These are phyloP conservation scores for Diploscapter pachys DNA, from an alignment of 1,140 invertebrate species.

Conservation along the genomic window DNA sequence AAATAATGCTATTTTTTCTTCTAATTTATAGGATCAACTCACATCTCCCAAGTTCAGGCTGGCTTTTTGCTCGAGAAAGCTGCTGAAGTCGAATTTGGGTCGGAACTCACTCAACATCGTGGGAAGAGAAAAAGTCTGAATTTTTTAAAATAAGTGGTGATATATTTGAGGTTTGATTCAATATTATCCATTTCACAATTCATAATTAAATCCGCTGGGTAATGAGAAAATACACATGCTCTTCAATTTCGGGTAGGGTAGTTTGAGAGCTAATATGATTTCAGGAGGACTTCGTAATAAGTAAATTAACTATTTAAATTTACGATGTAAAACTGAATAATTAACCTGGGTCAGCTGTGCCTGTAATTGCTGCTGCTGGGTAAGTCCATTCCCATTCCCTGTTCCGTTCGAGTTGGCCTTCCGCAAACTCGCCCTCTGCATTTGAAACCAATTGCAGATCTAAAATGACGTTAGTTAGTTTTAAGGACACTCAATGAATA, in stretches of 20 bases:
- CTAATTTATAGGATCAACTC: background rate
- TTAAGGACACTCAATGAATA: background rate
- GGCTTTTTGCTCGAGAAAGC: constrained; percentile 16
- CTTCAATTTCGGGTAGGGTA: no score
- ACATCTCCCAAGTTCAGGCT: background rate
- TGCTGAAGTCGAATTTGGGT: constrained; percentile 39
- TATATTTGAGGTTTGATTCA: background rate
- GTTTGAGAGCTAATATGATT: no score
- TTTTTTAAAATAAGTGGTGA: background rate
- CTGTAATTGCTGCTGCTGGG: background rate
- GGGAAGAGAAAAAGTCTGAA: background rate
- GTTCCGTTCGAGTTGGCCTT: constrained; percentile 14
- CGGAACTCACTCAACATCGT: constrained; percentile 22
- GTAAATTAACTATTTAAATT: background rate
- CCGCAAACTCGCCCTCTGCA: constrained; percentile 40
- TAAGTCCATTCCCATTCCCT: no score
- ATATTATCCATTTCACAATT: background rate
- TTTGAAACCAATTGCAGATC: constrained; percentile 58
- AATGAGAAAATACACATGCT: no score
- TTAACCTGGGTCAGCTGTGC: constrained; percentile 14
- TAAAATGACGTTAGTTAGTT: constrained; percentile 25
- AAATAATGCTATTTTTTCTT: background rate
- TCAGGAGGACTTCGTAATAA: no score
- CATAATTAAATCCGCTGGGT: background rate
- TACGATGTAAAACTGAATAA: background rate